Evolutionary conservation across 2,113 vertebrate species (phyloP).

Genomic region (Meriones unguiculatus): DNA sequence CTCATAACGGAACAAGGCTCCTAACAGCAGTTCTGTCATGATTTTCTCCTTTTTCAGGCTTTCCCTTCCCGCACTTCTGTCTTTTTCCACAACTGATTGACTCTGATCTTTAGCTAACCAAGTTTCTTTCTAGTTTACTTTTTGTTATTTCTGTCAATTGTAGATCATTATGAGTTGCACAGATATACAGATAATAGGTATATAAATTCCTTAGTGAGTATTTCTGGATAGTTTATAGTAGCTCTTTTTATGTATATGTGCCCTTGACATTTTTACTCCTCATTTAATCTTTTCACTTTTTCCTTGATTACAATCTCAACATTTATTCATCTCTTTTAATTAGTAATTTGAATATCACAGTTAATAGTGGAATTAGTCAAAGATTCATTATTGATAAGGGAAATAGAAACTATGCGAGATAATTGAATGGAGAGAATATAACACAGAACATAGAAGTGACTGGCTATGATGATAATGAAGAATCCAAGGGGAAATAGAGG

Average conservation of each 20-base stretch:
- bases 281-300: conserved; percentile 22
- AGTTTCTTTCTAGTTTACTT: not conserved
- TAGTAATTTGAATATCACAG: not conserved
- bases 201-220: not conserved
- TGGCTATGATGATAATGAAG: not conserved
- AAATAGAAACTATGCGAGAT: not conserved
- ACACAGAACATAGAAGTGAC: not conserved
- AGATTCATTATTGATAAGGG: not conserved
- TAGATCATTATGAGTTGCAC: not conserved
- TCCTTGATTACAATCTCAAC: not conserved
- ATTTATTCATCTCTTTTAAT: not conserved
- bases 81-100: not conserved
- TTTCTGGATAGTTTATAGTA: not conserved
- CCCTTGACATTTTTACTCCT: not conserved
- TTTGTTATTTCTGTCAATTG: not conserved
- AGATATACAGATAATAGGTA: not conserved
- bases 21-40: not conserved
- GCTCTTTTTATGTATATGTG: not conserved
- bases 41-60: not conserved
- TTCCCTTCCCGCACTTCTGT: not conserved
- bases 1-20: not conserved
- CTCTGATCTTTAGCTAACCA: not conserved
- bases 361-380: not conserved
- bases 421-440: not conserved
- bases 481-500: not conserved